phyloP scores from a whole-genome alignment of 2,113 vertebrate species.

The Chaenocephalus aceratus region DNA sequence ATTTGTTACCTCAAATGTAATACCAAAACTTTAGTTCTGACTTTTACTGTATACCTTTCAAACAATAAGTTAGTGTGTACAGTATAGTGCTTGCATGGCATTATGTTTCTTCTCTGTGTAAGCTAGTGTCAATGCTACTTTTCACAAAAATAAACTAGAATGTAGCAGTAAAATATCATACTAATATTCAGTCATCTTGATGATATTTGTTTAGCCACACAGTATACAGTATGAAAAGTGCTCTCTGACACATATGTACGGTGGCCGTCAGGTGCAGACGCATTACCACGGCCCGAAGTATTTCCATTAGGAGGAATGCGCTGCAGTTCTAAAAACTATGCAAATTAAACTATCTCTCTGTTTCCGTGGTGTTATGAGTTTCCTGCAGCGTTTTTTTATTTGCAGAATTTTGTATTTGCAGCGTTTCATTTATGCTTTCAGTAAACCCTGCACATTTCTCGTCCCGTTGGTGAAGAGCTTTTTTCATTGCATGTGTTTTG shows the following conservation, averaged over 20 bases:
- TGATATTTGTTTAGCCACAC: not conserved
- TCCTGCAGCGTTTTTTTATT: too few relatives aligned
- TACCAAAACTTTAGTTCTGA: constrained; percentile 11
- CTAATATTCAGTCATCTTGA: constrained; percentile 1
- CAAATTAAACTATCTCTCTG: too few relatives aligned
- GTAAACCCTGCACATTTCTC: too few relatives aligned
- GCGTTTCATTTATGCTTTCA: too few relatives aligned
- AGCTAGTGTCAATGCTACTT: constrained; percentile 4
- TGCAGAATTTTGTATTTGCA: too few relatives aligned
- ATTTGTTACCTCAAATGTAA: constrained; percentile 39
- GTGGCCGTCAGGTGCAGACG: not conserved
- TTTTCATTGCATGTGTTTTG: too few relatives aligned
- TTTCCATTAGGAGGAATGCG: too few relatives aligned
- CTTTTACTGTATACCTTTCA: constrained; percentile 21
- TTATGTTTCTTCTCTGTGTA: not conserved
- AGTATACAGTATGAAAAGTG: not conserved
- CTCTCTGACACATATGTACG: not conserved
- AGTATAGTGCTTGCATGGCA: constrained; percentile 11
- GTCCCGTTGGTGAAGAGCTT: too few relatives aligned
- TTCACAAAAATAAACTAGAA: not conserved
- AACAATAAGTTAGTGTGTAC: constrained; percentile 18
- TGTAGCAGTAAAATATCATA: not conserved
- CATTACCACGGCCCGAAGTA: too few relatives aligned
- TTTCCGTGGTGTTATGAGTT: too few relatives aligned
- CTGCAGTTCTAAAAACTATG: too few relatives aligned